Conservation (phyloP, 2,113 vertebrate genomes). For the Callorhinus ursinus region DNA sequence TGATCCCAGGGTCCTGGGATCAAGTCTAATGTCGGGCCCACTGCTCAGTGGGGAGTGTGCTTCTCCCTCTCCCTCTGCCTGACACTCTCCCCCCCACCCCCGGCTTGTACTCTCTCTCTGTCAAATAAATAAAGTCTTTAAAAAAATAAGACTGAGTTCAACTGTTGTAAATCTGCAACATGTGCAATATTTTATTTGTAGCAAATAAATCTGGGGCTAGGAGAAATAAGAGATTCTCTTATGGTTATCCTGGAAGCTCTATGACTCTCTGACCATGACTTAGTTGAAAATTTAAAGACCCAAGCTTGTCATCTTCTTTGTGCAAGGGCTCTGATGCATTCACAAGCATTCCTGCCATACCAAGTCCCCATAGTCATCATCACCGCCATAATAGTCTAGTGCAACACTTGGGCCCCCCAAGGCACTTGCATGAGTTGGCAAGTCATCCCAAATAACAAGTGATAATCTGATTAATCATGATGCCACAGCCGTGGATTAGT, state of each 20-base stretch:
- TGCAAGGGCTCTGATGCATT: neutral
- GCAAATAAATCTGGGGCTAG: neutral
- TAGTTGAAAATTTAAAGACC: conserved; percentile 12
- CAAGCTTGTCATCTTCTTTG: neutral
- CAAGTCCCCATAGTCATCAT: neutral
- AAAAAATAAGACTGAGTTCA: neutral
- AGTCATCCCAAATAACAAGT: conserved; percentile 7
- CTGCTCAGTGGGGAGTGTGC: neutral
- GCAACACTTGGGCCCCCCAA: neutral
- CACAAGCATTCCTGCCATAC: neutral
- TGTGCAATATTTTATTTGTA: neutral
- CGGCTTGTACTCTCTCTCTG: neutral
- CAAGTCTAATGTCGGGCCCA: too few species aligned
- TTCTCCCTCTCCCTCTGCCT: neutral
- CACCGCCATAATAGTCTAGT: neutral
- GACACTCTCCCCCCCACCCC: too few species aligned
- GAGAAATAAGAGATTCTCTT: conserved; percentile 31
- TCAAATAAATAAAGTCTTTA: neutral
- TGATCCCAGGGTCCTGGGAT: too few species aligned
- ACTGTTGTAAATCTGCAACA: neutral
- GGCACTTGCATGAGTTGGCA: neutral
- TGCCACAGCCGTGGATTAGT: neutral
- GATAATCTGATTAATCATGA: conserved; percentile 42
- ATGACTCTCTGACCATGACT: neutral
- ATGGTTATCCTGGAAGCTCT: neutral